Evolutionary conservation across 1,140 invertebrate species (phyloP).

Genomic region (Zaprionus davidi): DNA sequence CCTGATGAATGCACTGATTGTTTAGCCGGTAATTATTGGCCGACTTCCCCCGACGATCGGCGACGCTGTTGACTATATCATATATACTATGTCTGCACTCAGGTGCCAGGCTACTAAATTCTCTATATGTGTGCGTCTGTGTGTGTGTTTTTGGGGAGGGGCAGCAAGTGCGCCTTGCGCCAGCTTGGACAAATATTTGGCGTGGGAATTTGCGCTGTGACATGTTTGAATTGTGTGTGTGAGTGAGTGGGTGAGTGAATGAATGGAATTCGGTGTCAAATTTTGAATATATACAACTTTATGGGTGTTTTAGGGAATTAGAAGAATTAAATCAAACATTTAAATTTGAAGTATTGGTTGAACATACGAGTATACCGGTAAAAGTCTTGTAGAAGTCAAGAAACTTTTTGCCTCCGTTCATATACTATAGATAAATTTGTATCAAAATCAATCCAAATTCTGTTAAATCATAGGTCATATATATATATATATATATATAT

Average conservation of each 20-base stretch:
- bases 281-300: neutral
- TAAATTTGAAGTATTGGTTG: neutral
- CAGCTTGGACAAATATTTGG: conserved; percentile 25
- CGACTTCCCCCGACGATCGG: conserved; percentile 6
- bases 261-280: conserved; percentile 6
- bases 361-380: no score
- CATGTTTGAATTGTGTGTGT: conserved; percentile 3
- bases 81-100: conserved; percentile 1
- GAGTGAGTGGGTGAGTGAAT: conserved; percentile 5
- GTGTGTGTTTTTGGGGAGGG: neutral
- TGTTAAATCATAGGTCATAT: no score
- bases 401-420: no score
- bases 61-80: conserved; percentile 1
- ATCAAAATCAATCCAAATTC: no score
- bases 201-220: conserved; percentile 25
- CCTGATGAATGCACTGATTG: conserved; percentile 74
- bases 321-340: neutral
- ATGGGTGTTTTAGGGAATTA: neutral
- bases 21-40: conserved; percentile 34
- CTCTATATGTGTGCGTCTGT: neutral
- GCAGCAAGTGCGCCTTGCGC: conserved; percentile 8
- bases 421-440: no score
- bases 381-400: no score
- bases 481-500: no score
- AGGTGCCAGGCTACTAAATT: conserved; percentile 5